Evolutionary conservation across 1,140 invertebrate species (phyloP).

Genomic region (Trichoplusia ni): DNA sequence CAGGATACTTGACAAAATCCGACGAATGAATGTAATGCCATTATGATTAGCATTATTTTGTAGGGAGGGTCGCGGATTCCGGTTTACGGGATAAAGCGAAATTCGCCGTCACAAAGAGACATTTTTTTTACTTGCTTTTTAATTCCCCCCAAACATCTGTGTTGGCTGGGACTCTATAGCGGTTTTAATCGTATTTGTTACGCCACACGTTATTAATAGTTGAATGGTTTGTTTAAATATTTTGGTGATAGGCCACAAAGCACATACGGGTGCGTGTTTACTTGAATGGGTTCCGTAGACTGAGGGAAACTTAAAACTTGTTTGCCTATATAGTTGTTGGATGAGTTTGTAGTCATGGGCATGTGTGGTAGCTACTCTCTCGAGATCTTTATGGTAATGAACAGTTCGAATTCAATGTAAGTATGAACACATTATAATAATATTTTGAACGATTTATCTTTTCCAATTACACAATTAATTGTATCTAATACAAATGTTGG

Average conservation of each 20-base stretch:
- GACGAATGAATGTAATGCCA: slow-evolving; percentile 76
- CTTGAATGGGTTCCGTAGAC: not conserved
- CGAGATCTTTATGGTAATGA: no score
- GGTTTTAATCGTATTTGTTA: slow-evolving; percentile 77
- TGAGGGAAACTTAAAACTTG: not conserved
- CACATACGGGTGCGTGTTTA: not conserved
- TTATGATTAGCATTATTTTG: slow-evolving; percentile 79
- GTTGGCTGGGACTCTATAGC: slow-evolving; percentile 50
- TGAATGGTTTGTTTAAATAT: slow-evolving; percentile 76
- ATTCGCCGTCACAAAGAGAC: slow-evolving; percentile 68
- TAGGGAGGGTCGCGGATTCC: slow-evolving; percentile 68
- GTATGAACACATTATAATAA: no score
- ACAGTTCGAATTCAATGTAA: no score
- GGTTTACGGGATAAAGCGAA: slow-evolving; percentile 76
- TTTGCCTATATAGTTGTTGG: no score
- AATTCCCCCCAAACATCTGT: slow-evolving; percentile 74
- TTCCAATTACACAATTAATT: no score
- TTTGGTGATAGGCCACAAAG: slow-evolving; percentile 40
- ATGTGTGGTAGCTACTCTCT: no score
- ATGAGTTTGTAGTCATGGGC: no score
- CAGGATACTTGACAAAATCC: slow-evolving; percentile 73
- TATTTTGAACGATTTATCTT: no score
- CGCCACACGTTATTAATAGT: slow-evolving; percentile 73
- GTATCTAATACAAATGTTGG: not conserved
- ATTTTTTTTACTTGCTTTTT: slow-evolving; percentile 61